Evolutionary conservation across 2,888 invertebrate genomes (phyloP).

Genomic region (Escarpia spicata): DNA sequence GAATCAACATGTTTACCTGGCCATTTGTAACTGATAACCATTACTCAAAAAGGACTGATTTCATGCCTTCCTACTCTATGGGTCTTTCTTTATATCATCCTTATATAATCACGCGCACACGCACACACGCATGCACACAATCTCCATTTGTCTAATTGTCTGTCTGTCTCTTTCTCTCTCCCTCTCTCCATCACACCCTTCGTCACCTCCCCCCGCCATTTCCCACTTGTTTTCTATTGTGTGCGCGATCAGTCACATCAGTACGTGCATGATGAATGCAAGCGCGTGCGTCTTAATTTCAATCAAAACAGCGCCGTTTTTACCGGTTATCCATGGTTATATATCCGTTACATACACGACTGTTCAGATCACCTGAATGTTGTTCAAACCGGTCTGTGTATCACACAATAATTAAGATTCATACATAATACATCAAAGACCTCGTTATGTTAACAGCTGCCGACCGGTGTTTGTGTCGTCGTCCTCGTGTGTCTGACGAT

Average conservation of each 20-base stretch:
- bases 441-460: background rate
- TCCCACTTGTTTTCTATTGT: background rate
- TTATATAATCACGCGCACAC: no score
- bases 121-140: no score
- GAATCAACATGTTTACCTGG: no score
- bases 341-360: background rate
- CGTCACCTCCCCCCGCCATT: background rate
- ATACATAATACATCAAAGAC: background rate
- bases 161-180: no score
- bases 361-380: background rate
- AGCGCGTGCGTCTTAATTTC: background rate
- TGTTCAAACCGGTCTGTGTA: background rate
- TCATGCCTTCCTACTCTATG: no score
- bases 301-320: background rate
- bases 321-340: background rate
- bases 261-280: background rate
- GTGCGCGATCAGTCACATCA: background rate
- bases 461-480: background rate
- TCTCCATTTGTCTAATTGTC: no score
- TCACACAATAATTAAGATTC: background rate
- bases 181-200: background rate
- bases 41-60: no score
- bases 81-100: no score
- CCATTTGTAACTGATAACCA: no score
- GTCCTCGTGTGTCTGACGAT: background rate